phyloP scores from a whole-genome alignment of 2,113 vertebrate genomes.

The Hydrolagus affinis region DNA sequence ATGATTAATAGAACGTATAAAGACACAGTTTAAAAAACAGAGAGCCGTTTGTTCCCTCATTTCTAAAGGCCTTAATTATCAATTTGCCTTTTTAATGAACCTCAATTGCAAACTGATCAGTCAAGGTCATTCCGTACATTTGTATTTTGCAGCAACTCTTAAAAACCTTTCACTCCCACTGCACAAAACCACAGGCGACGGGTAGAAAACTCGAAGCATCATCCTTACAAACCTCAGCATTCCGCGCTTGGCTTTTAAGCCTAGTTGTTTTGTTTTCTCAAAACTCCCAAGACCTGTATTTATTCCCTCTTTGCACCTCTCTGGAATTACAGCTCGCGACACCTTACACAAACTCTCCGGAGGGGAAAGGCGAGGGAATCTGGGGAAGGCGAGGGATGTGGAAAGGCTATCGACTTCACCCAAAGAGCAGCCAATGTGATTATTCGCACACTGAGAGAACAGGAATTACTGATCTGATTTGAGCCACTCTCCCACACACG shows the following conservation, averaged over 20 bases:
- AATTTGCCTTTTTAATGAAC: background rate
- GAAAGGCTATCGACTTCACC: background rate
- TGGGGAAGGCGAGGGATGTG: background rate
- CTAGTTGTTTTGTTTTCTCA: too few relatives aligned
- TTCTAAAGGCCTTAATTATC: constrained; percentile 1
- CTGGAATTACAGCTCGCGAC: background rate
- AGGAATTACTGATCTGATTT: too few relatives aligned
- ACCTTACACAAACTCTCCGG: background rate
- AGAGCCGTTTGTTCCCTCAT: background rate
- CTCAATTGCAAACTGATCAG: background rate
- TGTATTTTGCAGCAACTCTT: background rate
- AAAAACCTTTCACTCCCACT: background rate
- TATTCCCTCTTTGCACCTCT: background rate
- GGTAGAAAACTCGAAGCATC: background rate
- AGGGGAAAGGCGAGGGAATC: too few relatives aligned
- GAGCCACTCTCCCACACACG: too few relatives aligned
- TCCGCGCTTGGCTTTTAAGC: background rate
- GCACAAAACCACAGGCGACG: background rate
- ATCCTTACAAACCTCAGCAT: background rate
- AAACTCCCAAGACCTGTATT: too few relatives aligned
- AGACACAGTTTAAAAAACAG: background rate
- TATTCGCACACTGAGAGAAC: too few relatives aligned
- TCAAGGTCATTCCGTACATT: background rate
- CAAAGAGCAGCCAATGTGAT: too few relatives aligned
- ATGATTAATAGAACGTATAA: constrained; percentile 12